These are phyloP conservation scores for Salvelinus namaycush DNA, from an alignment of 2,113 vertebrate species.

Conservation along the genomic window DNA sequence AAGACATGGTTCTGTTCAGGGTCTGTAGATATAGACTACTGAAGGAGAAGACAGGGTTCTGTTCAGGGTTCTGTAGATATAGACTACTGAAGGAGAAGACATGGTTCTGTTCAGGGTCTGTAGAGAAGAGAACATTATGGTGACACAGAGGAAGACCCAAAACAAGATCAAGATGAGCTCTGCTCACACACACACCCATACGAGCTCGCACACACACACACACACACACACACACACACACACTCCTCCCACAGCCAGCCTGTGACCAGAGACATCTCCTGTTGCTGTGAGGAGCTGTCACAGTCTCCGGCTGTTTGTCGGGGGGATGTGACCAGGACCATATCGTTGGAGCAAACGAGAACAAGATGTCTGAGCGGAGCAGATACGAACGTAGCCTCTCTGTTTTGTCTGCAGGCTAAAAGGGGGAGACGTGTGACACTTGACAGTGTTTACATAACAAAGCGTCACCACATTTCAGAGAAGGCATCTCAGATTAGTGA, in stretches of 20 bases:
- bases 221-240: not conserved
- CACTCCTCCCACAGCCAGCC: not conserved
- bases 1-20: too few species aligned
- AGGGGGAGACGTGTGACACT: slow-evolving; percentile 49
- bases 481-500: slow-evolving; percentile 44
- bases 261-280: slow-evolving; percentile 15
- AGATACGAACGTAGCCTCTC: slow-evolving; percentile 42
- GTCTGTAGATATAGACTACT: too few species aligned
- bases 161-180: slow-evolving; percentile 27
- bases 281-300: slow-evolving; percentile 32
- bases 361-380: slow-evolving; percentile 54
- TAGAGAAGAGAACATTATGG: not conserved
- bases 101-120: not conserved
- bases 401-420: slow-evolving; percentile 62
- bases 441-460: slow-evolving; percentile 69
- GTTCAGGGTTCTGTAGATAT: too few species aligned
- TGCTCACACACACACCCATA: not conserved
- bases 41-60: too few species aligned
- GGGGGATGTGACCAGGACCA: slow-evolving; percentile 50
- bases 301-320: slow-evolving; percentile 27
- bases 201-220: not conserved
- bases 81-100: too few species aligned
- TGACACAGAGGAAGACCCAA: slow-evolving; percentile 2
- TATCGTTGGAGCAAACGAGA: slow-evolving; percentile 52
- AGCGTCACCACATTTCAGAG: slow-evolving; percentile 49